Base-by-base conservation (phyloP, 2,113 vertebrate species). In the Chlamydotis undulata region DNA sequence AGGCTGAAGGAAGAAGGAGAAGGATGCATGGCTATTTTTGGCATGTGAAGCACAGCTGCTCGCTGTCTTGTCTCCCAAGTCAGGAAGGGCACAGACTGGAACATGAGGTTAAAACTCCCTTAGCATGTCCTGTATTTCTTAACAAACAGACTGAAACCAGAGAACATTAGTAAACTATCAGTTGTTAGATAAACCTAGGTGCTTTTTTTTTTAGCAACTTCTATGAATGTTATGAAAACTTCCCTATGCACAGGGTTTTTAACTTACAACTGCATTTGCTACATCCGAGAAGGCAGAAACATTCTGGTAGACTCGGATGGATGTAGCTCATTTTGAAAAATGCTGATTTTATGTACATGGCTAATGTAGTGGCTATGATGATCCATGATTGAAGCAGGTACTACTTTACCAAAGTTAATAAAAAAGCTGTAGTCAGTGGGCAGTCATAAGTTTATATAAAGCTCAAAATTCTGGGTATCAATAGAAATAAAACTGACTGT, bases 51-150 rank as follows among this genome's bases (percentile, higher is more conserved):
- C 80, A 59, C 80, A 96, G 77, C 81, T 84, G 93, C 69, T 89
- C 1, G 2, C 53, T 87, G 4, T 89, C 87, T 92, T 71, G 52
- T 68, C 49, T 89, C 69, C 41, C 73, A 93, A 87, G 65, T 67
- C 93, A 93, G 87, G 91, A 97, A 96, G 89, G 93, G 60, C 83
- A 78, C 23, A 26, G 74, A 39, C 29, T 75, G 33, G 83, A 93
- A 78, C n/a, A 50, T 12, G 81, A 92, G 91, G 95, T 93, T 74
- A 96, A 71, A 93, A 68, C 22, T 96, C 61, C 60, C 47, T 71
- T 53, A 91, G 65, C 33, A 5, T 52, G 49, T 94, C 91, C 84
- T 94, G 61, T 76, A 26, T n/a, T 25, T 83, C 88, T 73, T 61
- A 76, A 53, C 23, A 49, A 94, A 76, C 19, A 23, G 26, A 39